A percentile compares a stretch with the other conserved stretches of the same genome.
Conservation (phyloP, 2,797 vertebrate species). For the Takifugu ocellatus region DNA sequence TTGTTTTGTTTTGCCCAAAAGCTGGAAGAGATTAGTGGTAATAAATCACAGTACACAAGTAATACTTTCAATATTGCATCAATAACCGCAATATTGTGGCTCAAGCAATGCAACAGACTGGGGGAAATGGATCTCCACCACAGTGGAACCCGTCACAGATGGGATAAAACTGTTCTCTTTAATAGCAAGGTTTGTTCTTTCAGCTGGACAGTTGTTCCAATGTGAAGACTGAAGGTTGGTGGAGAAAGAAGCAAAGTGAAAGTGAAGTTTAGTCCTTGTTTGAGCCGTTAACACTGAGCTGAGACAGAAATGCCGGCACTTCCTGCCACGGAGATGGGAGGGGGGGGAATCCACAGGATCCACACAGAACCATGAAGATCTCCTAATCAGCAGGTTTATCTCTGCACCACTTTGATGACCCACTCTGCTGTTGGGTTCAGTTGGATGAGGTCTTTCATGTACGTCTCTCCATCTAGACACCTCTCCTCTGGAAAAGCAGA, state of each 20-base stretch:
- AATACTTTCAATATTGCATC: slow-evolving; percentile 22
- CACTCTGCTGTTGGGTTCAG: slow-evolving; percentile 94
- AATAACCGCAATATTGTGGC: slow-evolving; percentile 20
- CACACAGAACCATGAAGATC: slow-evolving; percentile 9
- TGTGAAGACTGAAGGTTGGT: slow-evolving; percentile 10
- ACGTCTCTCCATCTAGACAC: slow-evolving; percentile 87
- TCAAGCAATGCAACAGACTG: slow-evolving; percentile 15
- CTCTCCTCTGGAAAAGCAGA: slow-evolving; percentile 79
- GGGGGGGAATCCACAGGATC: slow-evolving; percentile 4
- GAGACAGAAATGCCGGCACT: too few relatives aligned
- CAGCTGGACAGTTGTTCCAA: background rate
- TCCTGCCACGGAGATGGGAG: too few relatives aligned
- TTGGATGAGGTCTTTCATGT: slow-evolving; percentile 91
- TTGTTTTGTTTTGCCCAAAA: slow-evolving; percentile 10
- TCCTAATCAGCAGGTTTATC: slow-evolving; percentile 45
- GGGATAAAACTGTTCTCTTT: too few relatives aligned
- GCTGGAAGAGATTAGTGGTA: slow-evolving; percentile 35
- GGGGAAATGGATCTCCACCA: slow-evolving; percentile 10
- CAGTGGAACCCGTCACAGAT: slow-evolving; percentile 1
- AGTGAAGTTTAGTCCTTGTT: too few relatives aligned
- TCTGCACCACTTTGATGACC: slow-evolving; percentile 85
- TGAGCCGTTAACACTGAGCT: too few relatives aligned
- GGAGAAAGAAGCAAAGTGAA: background rate
- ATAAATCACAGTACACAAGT: slow-evolving; percentile 41
- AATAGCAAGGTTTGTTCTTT: slow-evolving; percentile 23